phyloP scores from a whole-genome alignment of 2,888 invertebrate genomes.

The Leptinotarsa rubiginosa region DNA sequence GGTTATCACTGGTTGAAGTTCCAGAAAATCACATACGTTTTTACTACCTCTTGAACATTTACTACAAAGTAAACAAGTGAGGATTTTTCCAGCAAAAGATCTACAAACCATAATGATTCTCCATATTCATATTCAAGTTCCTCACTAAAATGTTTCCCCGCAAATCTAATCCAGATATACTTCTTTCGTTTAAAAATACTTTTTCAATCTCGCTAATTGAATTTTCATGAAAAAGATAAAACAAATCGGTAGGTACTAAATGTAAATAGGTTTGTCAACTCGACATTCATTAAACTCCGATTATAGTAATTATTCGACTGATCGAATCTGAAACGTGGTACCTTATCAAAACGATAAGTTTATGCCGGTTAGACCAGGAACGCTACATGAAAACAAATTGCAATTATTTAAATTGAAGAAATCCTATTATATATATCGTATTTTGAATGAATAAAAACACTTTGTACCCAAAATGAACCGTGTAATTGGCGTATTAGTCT shows the following conservation, averaged over 20 bases:
- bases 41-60: no score
- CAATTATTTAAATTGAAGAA: constrained; percentile 1
- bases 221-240: neutral
- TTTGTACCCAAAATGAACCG: neutral
- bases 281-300: neutral
- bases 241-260: neutral
- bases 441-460: neutral
- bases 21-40: no score
- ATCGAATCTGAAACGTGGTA: neutral
- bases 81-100: no score
- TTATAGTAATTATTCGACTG: neutral
- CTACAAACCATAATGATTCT: no score
- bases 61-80: no score
- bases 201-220: neutral
- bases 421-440: neutral
- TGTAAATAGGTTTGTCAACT: neutral
- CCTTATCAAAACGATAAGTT: neutral
- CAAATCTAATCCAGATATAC: no score
- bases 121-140: no score
- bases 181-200: no score
- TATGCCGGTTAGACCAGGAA: neutral
- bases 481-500: neutral
- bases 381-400: neutral
- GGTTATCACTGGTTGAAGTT: no score
- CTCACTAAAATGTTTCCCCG: no score